These are phyloP conservation scores for Bombus breviceps DNA, from an alignment of 1,140 invertebrate species.

Conservation along the genomic window DNA sequence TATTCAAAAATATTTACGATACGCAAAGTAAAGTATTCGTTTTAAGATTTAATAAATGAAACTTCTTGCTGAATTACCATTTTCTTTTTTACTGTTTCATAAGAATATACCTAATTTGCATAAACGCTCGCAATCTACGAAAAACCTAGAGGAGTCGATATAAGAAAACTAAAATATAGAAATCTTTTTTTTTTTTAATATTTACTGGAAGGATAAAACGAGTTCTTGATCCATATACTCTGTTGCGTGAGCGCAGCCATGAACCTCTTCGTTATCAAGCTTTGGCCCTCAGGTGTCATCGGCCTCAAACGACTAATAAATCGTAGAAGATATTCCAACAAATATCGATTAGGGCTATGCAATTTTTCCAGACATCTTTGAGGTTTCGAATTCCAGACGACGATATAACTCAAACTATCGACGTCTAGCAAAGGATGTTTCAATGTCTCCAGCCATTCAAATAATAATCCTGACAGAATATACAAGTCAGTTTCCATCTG, in stretches of 20 bases:
- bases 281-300: constrained; percentile 83
- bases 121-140: background rate
- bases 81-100: background rate
- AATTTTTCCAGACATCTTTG: constrained; percentile 86
- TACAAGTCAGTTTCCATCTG: constrained; percentile 86
- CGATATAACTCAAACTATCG: constrained; percentile 87
- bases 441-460: constrained; percentile 88
- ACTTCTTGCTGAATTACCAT: too few species aligned
- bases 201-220: constrained; percentile 83
- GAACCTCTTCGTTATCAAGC: constrained; percentile 85
- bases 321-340: constrained; percentile 89
- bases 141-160: too few species aligned
- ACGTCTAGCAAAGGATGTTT: constrained; percentile 86
- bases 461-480: constrained; percentile 86
- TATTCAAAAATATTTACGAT: background rate
- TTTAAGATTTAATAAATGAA: too few species aligned
- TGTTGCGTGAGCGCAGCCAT: constrained; percentile 87
- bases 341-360: constrained; percentile 85
- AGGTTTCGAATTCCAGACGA: constrained; percentile 84
- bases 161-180: too few species aligned
- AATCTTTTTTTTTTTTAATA: background rate
- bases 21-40: background rate
- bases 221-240: constrained; percentile 83
- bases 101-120: background rate
- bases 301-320: constrained; percentile 87